Evolutionary conservation across 2,113 vertebrate genomes (phyloP), one percentile per base, ranked within the genome.

Genomic region (Actenoides lindsayi): DNA sequence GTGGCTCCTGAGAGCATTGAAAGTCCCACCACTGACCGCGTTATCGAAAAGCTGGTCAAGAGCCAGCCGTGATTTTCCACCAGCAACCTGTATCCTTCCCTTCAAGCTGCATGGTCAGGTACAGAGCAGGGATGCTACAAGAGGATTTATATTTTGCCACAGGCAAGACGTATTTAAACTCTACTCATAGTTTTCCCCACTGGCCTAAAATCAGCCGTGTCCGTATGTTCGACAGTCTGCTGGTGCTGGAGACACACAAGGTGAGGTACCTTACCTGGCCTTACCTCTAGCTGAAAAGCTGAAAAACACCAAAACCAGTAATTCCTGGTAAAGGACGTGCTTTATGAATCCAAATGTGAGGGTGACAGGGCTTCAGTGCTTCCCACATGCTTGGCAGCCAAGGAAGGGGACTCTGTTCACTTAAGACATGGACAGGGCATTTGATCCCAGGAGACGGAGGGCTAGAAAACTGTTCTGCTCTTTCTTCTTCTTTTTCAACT

Each of bases 371-470:
- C 48, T 81, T 62, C 27, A 2, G 13, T 48, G 73, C 27, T 57
- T 3, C 5, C n/a, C 41, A 23, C 0, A 1, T 5, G 0, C 28
- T 71, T 4, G 11, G 83, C 77, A 69, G 33, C 28, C 46, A 30
- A 88, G 20, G 48, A 35, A 57, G 35, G 41, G 19, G 19, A 39
- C 28, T 73, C 35, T 81, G 50, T 14, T n/a, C 9, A 0, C 16
- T 59, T 59, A 41, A 33, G 73, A 16, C 4, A 3, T 4, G 60
- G n/a, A 28, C 17, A n/a, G 7, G 59, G 63, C 10, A 2, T 9
- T 50, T 17, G 19, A 53, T 51, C 54, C 10, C 33, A 19, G 51
- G 37, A 87, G 64, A 25, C 13, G 16, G 1, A 7, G 65, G 31
- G 15, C 37, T n/a, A 18, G 42, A 63, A 75, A 76, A 1, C 21